Percentiles rank a stretch among this genome's conserved stretches.
These are phyloP conservation scores for Drosophila simulans DNA, from an alignment of 1,140 invertebrate species.

Conservation along the genomic window DNA sequence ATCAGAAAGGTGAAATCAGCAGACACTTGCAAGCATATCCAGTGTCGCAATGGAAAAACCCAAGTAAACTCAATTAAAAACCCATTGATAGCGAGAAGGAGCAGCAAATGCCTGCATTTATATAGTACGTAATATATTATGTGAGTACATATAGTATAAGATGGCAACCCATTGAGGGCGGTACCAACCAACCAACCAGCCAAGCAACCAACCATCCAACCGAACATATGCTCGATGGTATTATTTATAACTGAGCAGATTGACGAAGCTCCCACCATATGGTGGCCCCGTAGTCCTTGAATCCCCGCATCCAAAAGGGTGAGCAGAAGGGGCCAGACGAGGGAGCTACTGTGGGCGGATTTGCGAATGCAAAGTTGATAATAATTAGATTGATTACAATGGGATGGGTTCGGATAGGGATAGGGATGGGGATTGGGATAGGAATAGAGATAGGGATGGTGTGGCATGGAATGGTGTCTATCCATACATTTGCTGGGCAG, in stretches of 20 bases:
- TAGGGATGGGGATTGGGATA: not conserved
- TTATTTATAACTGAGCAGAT: conserved; percentile 33
- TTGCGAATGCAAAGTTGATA: conserved; percentile 39
- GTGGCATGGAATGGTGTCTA: not conserved
- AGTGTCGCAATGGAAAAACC: not conserved
- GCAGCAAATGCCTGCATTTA: conserved; percentile 11
- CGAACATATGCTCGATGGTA: conserved; percentile 26
- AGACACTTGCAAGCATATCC: conserved; percentile 15
- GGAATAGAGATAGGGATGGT: no score
- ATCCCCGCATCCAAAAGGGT: no score
- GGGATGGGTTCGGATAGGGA: not conserved
- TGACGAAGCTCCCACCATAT: conserved; percentile 12
- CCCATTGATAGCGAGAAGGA: conserved; percentile 14
- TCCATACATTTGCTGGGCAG: not conserved
- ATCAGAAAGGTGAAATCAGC: conserved; percentile 6
- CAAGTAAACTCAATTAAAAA: conserved; percentile 48
- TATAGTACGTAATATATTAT: not conserved
- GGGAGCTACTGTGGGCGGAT: not conserved
- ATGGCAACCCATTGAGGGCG: no score
- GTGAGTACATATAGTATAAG: conserved; percentile 2
- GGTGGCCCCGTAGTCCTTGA: not conserved
- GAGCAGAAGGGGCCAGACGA: not conserved
- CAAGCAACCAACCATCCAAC: no score
- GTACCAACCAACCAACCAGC: no score
- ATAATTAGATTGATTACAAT: conserved; percentile 39